A percentile compares a stretch with the other conserved stretches of the same genome.
phyloP scores from a whole-genome alignment of 1,140 invertebrate genomes.

The Trachelipus rathkii region DNA sequence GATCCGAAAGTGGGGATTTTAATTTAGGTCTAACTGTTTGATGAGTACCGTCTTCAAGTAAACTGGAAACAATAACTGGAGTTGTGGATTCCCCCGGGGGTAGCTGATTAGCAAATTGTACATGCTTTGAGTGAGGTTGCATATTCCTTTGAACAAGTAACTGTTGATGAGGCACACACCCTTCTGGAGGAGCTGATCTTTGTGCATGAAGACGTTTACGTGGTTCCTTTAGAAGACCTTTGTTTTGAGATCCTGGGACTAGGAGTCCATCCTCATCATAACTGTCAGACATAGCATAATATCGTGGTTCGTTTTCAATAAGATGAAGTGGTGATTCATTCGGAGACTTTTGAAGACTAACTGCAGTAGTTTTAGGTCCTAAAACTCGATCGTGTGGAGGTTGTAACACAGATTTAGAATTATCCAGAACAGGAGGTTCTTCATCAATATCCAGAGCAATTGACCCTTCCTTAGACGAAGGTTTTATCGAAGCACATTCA shows the following conservation, averaged over 20 bases:
- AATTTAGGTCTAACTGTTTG: background rate
- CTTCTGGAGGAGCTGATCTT: background rate
- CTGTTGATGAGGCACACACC: background rate
- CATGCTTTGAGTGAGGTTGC: background rate
- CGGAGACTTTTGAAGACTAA: background rate
- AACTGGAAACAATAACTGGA: background rate
- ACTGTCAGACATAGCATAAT: background rate
- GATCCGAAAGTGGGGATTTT: background rate
- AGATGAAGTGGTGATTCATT: background rate
- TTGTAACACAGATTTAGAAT: background rate
- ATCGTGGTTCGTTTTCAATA: background rate
- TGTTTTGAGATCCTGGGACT: background rate
- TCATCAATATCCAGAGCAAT: background rate
- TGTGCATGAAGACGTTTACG: background rate
- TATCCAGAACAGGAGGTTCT: background rate
- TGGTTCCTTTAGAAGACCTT: background rate
- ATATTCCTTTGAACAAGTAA: background rate
- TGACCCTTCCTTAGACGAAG: background rate
- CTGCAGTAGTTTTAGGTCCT: background rate
- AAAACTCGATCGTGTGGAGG: background rate
- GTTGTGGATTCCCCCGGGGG: background rate
- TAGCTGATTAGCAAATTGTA: background rate
- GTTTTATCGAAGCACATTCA: background rate
- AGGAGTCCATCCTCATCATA: background rate
- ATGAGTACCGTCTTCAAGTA: background rate